Percentiles rank a stretch among this genome's conserved stretches.
These are phyloP conservation scores for Calliscelio sp. DNA, from an alignment of 2,888 invertebrate species.

Conservation along the genomic window DNA sequence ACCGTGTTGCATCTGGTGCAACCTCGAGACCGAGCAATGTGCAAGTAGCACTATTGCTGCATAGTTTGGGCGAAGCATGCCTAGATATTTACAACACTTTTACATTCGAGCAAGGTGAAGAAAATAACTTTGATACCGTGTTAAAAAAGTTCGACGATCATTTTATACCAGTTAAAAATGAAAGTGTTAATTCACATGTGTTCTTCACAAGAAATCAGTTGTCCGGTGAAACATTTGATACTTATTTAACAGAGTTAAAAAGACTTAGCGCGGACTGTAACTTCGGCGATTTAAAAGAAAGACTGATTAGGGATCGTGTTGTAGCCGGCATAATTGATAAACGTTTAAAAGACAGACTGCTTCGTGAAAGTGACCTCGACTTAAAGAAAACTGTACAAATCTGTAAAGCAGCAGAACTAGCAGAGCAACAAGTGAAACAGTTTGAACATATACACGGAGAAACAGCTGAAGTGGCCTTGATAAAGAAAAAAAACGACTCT, in stretches of 20 bases:
- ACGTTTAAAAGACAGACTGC: constrained; percentile 70
- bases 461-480: constrained; percentile 26
- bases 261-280: constrained; percentile 72
- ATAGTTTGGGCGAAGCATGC: constrained; percentile 74
- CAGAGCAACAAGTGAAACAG: constrained; percentile 63
- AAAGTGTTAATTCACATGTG: constrained; percentile 74
- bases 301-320: constrained; percentile 75
- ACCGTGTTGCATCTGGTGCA: constrained; percentile 70
- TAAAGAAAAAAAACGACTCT: constrained; percentile 1
- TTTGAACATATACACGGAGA: constrained; percentile 35
- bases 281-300: constrained; percentile 73
- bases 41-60: constrained; percentile 76
- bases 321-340: constrained; percentile 73
- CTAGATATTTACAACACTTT: constrained; percentile 76
- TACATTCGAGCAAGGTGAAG: constrained; percentile 54
- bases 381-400: constrained; percentile 68
- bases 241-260: constrained; percentile 74
- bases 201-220: constrained; percentile 71
- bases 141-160: constrained; percentile 69
- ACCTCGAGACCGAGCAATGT: constrained; percentile 58
- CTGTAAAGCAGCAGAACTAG: constrained; percentile 72
- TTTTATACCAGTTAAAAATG: constrained; percentile 65
- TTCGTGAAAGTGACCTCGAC: constrained; percentile 72
- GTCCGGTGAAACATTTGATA: constrained; percentile 72
- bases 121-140: constrained; percentile 12